A percentile compares a stretch with the other conserved stretches of the same genome.
Evolutionary conservation across 2,113 vertebrate genomes (phyloP).

Genomic region (Vanacampus margaritifer): DNA sequence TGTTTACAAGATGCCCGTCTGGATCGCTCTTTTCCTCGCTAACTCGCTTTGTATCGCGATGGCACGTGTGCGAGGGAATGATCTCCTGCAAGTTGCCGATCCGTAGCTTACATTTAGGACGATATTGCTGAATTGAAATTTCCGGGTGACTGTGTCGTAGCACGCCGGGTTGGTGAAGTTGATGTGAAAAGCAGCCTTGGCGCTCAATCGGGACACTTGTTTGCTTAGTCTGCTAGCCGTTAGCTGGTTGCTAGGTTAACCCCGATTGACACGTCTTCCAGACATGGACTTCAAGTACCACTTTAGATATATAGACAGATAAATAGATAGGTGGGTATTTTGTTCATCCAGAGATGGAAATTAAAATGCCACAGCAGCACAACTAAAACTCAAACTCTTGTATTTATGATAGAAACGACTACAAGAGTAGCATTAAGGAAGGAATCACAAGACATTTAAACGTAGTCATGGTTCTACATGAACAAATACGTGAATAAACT

Average conservation of each 20-base stretch:
- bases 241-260: conserved; percentile 50
- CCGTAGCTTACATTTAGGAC: neutral
- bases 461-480: no score
- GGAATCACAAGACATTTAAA: neutral
- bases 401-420: neutral
- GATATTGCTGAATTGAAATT: neutral
- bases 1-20: conserved; percentile 37
- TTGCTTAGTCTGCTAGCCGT: conserved; percentile 40
- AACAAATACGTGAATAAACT: no score
- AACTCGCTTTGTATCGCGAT: conserved; percentile 4
- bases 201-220: conserved; percentile 49
- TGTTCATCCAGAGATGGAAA: no score
- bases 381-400: neutral
- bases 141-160: neutral
- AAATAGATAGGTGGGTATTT: neutral
- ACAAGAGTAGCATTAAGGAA: neutral
- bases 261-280: conserved; percentile 63
- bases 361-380: no score
- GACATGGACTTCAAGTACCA: conserved; percentile 35
- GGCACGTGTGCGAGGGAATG: neutral
- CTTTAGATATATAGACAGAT: neutral
- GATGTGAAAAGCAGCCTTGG: conserved; percentile 54
- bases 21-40: conserved; percentile 37
- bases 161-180: conserved; percentile 34
- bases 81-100: neutral